Evolutionary conservation across 1,140 invertebrate species (phyloP).

Genomic region (Nephotettix cincticeps): DNA sequence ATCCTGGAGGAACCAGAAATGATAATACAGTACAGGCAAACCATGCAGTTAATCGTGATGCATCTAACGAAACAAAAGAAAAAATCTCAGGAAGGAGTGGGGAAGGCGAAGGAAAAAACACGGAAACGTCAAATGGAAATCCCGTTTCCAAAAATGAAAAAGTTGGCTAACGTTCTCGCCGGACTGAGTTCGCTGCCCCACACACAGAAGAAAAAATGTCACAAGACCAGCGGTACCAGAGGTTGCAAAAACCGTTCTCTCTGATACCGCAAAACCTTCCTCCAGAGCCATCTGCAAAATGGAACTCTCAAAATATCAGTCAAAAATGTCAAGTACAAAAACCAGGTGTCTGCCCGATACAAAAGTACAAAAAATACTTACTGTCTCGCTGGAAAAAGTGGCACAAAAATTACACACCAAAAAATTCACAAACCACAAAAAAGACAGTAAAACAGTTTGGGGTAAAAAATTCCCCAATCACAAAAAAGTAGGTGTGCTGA

Average conservation of each 20-base stretch:
- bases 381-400: slow-evolving; percentile 38
- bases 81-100: slow-evolving; percentile 47
- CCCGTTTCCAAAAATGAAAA: background rate
- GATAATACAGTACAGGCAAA: slow-evolving; percentile 55
- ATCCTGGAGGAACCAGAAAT: slow-evolving; percentile 41
- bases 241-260: slow-evolving; percentile 33
- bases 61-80: slow-evolving; percentile 52
- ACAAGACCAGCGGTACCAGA: slow-evolving; percentile 49
- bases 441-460: slow-evolving; percentile 15
- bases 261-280: slow-evolving; percentile 29
- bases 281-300: slow-evolving; percentile 28
- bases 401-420: slow-evolving; percentile 22
- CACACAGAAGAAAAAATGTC: slow-evolving; percentile 71
- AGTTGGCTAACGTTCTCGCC: slow-evolving; percentile 10
- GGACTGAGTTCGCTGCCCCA: slow-evolving; percentile 59
- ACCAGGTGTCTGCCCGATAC: slow-evolving; percentile 33
- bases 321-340: slow-evolving; percentile 26
- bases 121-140: background rate
- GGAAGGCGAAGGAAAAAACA: background rate
- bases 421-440: slow-evolving; percentile 16
- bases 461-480: slow-evolving; percentile 12
- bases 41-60: slow-evolving; percentile 34
- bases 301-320: slow-evolving; percentile 27
- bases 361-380: slow-evolving; percentile 37
- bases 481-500: slow-evolving; percentile 12